Conservation (phyloP, 2,888 invertebrate genomes). For the Drosophila antonietae region DNA sequence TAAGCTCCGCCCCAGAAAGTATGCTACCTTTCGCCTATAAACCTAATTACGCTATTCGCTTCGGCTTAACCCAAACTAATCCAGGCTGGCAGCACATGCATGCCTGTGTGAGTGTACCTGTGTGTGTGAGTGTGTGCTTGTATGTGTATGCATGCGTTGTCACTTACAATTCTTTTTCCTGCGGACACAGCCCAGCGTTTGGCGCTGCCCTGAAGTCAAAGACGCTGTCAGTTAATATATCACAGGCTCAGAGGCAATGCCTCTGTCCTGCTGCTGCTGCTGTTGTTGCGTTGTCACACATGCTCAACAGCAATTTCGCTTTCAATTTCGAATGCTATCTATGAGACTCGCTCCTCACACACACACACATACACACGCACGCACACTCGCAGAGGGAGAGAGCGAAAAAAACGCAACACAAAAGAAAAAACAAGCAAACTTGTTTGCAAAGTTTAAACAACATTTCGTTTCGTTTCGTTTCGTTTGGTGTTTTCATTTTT, state of each 20-base stretch:
- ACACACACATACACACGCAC: slow-evolving; percentile 9
- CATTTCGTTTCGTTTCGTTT: slow-evolving; percentile 60
- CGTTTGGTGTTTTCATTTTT: slow-evolving; percentile 1
- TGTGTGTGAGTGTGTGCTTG: not conserved
- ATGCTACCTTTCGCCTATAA: not conserved
- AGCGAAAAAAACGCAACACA: slow-evolving; percentile 28
- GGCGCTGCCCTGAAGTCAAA: slow-evolving; percentile 39
- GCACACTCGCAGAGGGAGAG: not conserved
- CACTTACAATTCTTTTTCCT: slow-evolving; percentile 56
- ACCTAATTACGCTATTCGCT: not conserved
- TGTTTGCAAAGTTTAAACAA: slow-evolving; percentile 80
- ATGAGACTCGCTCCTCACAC: slow-evolving; percentile 58
- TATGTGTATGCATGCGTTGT: slow-evolving; percentile 54
- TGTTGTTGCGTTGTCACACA: slow-evolving; percentile 77
- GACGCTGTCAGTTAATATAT: slow-evolving; percentile 78
- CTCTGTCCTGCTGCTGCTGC: slow-evolving; percentile 28
- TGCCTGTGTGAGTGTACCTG: slow-evolving; percentile 5
- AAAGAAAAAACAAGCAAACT: slow-evolving; percentile 67
- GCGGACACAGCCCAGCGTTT: slow-evolving; percentile 27
- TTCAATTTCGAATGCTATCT: slow-evolving; percentile 81
- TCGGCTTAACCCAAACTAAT: slow-evolving; percentile 1
- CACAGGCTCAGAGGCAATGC: slow-evolving; percentile 37
- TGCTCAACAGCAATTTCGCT: slow-evolving; percentile 79
- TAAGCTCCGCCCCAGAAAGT: not conserved
- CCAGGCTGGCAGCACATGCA: not conserved